Percentiles rank a stretch among this genome's conserved stretches.
Evolutionary conservation across 1,140 invertebrate species (phyloP).

Genomic region (Thaumatotibia leucotreta): DNA sequence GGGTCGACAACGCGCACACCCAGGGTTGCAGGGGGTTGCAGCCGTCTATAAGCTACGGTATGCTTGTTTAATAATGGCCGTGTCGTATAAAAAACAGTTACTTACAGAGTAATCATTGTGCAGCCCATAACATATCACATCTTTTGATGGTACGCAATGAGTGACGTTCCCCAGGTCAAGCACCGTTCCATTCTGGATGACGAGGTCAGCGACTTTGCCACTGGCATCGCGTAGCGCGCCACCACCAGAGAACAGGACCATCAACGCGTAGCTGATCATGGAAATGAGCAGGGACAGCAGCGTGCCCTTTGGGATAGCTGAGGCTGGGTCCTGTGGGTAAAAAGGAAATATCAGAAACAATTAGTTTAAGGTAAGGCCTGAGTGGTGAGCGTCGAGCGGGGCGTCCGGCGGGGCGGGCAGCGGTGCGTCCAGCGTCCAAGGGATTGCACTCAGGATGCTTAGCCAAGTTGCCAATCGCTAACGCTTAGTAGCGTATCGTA

Average conservation of each 20-base stretch:
- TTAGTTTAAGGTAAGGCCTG: too few species aligned
- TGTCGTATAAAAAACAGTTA: conserved; percentile 18
- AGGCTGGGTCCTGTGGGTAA: conserved; percentile 85
- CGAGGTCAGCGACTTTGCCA: conserved; percentile 80
- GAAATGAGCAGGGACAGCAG: conserved; percentile 88
- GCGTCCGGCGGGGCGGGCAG: too few species aligned
- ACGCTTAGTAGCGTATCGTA: too few species aligned
- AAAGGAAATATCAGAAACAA: too few species aligned
- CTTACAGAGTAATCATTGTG: conserved; percentile 79
- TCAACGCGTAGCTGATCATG: conserved; percentile 88
- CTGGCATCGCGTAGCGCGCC: conserved; percentile 89
- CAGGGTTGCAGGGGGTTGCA: too few species aligned
- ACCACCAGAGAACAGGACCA: conserved; percentile 90
- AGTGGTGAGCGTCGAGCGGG: too few species aligned
- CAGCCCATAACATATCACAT: conserved; percentile 46
- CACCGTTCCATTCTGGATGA: conserved; percentile 75
- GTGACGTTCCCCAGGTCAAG: conserved; percentile 39
- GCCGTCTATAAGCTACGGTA: too few species aligned
- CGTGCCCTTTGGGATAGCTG: conserved; percentile 93
- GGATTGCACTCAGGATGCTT: too few species aligned
- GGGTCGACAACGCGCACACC: too few species aligned
- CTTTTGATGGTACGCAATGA: conserved; percentile 30
- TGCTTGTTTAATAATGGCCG: too few species aligned
- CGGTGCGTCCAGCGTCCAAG: too few species aligned
- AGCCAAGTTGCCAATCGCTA: too few species aligned